These are phyloP conservation scores for Tauraco hartlaubi DNA, from an alignment of 2,797 vertebrate genomes.

Conservation along the genomic window DNA sequence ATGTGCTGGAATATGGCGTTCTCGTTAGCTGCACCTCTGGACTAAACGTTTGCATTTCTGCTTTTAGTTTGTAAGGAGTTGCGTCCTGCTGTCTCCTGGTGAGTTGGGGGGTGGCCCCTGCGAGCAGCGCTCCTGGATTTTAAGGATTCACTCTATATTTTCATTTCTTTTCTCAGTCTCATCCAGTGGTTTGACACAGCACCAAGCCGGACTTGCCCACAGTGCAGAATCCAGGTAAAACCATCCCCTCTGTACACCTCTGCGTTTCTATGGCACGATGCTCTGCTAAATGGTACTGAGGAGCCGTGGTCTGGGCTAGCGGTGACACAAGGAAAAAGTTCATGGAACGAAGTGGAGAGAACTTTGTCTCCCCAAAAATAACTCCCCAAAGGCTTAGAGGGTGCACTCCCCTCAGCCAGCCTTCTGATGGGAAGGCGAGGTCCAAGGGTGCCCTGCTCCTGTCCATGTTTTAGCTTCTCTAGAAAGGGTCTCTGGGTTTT, in stretches of 20 bases:
- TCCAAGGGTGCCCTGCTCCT: background rate
- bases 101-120: background rate
- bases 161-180: constrained; percentile 81
- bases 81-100: background rate
- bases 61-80: background rate
- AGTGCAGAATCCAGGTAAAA: constrained; percentile 93
- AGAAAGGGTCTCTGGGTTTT: background rate
- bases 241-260: background rate
- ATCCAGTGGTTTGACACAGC: constrained; percentile 94
- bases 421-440: background rate
- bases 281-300: fast-evolving
- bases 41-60: background rate
- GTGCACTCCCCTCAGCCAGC: background rate
- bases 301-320: background rate
- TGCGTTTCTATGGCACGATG: fast-evolving
- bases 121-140: background rate
- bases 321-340: background rate
- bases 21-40: background rate
- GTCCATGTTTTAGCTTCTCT: background rate
- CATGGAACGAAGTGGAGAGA: background rate
- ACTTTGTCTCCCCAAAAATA: background rate
- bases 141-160: background rate
- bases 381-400: background rate
- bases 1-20: fast-evolving
- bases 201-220: constrained; percentile 92